Base-by-base conservation (phyloP, 2,797 vertebrate species). In the Karalla daura region DNA sequence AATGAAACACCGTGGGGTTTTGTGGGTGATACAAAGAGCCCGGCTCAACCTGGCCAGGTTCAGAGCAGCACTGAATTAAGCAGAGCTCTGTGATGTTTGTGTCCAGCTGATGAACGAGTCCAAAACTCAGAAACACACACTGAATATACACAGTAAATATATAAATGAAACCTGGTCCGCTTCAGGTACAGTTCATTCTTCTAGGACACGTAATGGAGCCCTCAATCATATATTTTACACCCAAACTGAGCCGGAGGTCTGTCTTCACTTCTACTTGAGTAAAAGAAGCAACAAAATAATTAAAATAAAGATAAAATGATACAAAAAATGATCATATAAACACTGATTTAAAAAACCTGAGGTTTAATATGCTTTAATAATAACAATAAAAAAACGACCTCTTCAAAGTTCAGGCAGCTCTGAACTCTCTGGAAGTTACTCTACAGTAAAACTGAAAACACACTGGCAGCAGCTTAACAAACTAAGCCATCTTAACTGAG, bases 51-150 rank as follows among this genome's bases (percentile, higher is more conserved):
- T 58, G 61, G 35, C 37, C n/a, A 44, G 54, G 53, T 63, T 65
- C 84, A 80, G 68, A 71, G 54, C 14, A 30, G 73, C 60, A 68
- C 69, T 63, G 61, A 62, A 78, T 71, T 36, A 69, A 70, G 69
- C 70, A 49, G 47, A 62, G 54, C 43, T 61, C 36, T 58, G 45
- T 70, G 32, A 43, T 68, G 45, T 73, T 33, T 58, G 69, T 45
- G 50, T 75, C 53, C 55, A 64, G 50, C 21, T 64, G 55, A 69
- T 54, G 28, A 63, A 20, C 23, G 32, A 59, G 40, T 63, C 64
- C 44, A 59, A 66, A 59, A 63, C 41, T 72, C 60, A 58, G 45
- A 58, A 56, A 28, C 36, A 50, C 25, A 30, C 61, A 62, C 43
- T 33, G 45, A 71, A 74, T 2, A 4, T 20, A 13, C 41, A 11